Evolutionary conservation across 2,888 invertebrate species (phyloP), one percentile per base, ranked within the genome.

Genomic region (Leistus spinibarbis): DNA sequence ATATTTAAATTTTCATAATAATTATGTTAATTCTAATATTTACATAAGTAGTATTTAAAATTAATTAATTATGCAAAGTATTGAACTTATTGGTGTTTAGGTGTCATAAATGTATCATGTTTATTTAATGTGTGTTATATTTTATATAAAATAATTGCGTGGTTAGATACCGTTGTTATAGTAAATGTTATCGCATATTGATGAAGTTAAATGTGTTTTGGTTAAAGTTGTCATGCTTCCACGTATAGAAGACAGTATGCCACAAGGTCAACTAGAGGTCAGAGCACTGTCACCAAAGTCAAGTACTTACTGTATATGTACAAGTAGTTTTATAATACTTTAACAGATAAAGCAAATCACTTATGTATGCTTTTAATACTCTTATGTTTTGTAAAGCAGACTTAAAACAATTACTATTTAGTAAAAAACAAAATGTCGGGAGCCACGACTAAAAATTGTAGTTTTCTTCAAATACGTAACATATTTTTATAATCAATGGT

Each of bases 171-270:
- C 60, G 60, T 60, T 60, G 13, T 60, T 60, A 60, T 20, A 10
- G 19, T 10, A 60, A 60, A 60, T 16, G 60, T 17, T 13, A 20
- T 60, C 13, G 60, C 19, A 60, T 60, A 20, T 60, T 20, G 60
- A 60, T 60, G 60, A 60, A 60, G 60, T 60, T 5, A 19, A 57
- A 57, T 20, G 19, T 20, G 16, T 57, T 60, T 60, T 60, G 20
- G 60, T 60, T 60, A 20, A 10, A 22, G 19, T 60, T n/a, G n/a
- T 19, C 60, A 20, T 60, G 60, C 19, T 9, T 19, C 3, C 20
- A 19, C 22, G 60, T 60, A 60, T 60, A 20, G 20, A 60, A 60
- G 60, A 19, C 60, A 60, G 60, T 60, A 17, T 60, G 60, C 22
- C 60, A 60, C n/a, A 22, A 20, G 60, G 60, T 60, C 60, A 60